Conservation (phyloP, 2,888 invertebrate species). For the Eupithecia subfuscata region DNA sequence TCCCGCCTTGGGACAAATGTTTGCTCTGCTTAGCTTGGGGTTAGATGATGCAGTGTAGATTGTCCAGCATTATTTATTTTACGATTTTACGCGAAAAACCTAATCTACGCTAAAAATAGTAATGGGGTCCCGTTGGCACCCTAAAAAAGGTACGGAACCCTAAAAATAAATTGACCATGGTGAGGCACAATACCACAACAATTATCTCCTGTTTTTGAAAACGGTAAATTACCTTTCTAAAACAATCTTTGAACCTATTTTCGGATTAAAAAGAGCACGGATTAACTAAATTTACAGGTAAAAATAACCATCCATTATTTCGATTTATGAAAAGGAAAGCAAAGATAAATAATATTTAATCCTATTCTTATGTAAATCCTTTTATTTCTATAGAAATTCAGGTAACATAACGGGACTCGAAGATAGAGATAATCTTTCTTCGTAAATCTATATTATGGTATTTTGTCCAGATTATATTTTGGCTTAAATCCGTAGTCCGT, state of each 20-base stretch:
- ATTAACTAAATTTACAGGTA: neutral
- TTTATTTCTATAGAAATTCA: conserved; percentile 13
- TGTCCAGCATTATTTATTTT: no score
- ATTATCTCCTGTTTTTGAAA: no score
- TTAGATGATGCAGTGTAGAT: no score
- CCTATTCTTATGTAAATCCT: neutral
- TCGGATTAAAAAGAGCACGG: neutral
- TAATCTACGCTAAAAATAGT: no score
- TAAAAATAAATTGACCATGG: neutral
- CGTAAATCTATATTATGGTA: neutral
- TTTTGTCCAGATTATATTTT: neutral
- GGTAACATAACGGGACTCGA: conserved; percentile 18
- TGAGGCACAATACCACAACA: no score
- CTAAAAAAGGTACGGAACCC: no score
- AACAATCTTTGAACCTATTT: neutral
- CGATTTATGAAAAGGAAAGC: neutral
- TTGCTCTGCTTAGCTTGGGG: no score
- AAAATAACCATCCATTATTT: neutral
- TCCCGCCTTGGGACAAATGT: no score
- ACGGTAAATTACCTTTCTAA: no score
- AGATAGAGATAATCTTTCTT: neutral
- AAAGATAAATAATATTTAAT: neutral
- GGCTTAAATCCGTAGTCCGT: neutral
- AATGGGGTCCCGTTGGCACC: no score
- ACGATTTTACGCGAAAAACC: no score